phyloP scores from a whole-genome alignment of 2,888 invertebrate genomes.

The Helobdella robusta region DNA sequence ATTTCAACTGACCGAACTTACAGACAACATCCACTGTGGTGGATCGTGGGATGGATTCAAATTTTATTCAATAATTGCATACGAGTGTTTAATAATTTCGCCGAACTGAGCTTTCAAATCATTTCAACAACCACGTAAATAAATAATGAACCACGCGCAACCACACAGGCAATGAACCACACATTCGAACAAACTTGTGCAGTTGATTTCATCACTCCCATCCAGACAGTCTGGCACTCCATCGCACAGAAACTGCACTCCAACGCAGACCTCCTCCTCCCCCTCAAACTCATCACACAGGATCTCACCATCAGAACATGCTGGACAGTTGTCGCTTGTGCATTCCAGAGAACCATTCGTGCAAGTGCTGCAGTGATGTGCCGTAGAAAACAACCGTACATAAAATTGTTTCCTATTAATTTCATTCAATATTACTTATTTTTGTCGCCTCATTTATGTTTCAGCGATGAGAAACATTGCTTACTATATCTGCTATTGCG shows the following conservation, averaged over 20 bases:
- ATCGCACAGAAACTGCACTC: conserved; percentile 15
- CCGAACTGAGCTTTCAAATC: too few relatives aligned
- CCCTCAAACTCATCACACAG: too few relatives aligned
- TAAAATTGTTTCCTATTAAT: not conserved
- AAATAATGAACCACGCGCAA: too few relatives aligned
- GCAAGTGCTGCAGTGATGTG: not conserved
- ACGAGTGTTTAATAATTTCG: too few relatives aligned
- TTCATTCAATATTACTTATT: not conserved
- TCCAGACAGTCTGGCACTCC: conserved; percentile 12
- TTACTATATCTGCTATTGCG: too few relatives aligned
- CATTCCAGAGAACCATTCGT: not conserved
- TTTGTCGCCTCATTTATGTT: not conserved
- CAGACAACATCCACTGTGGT: not conserved
- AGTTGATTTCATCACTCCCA: conserved; percentile 19
- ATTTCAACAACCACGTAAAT: too few relatives aligned
- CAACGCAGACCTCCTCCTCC: not conserved
- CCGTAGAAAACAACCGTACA: too few relatives aligned
- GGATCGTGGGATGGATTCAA: not conserved
- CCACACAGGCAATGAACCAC: not conserved
- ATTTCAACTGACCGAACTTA: not conserved
- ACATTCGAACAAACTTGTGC: conserved; percentile 6
- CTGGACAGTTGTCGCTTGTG: not conserved
- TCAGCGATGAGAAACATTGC: too few relatives aligned
- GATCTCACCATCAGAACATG: conserved; percentile 5
- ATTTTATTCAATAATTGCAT: not conserved